A percentile compares a stretch with the other conserved stretches of the same genome.
Evolutionary conservation across 2,113 vertebrate species (phyloP).

Genomic region (Struthio camelus): DNA sequence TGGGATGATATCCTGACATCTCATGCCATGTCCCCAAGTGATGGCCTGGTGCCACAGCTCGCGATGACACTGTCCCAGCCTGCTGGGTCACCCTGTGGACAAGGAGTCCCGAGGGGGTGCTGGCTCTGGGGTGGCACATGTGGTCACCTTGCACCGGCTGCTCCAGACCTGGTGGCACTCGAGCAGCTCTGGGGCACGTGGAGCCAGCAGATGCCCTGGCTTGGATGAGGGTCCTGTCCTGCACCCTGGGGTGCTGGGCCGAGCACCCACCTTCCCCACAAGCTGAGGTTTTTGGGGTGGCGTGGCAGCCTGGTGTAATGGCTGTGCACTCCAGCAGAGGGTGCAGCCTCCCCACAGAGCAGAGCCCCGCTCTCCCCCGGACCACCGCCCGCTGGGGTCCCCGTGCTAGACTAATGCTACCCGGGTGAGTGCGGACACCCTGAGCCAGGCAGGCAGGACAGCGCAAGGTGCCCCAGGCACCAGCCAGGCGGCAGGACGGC

Average conservation of each 20-base stretch:
- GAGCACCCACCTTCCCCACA: background rate
- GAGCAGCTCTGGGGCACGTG: rapidly evolving
- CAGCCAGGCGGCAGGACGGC: no score
- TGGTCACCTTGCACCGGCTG: rapidly evolving
- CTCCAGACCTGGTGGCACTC: background rate
- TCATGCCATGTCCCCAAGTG: background rate
- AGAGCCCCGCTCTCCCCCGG: rapidly evolving
- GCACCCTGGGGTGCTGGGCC: background rate
- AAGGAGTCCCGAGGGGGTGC: rapidly evolving
- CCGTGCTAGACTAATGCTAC: no score
- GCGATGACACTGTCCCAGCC: background rate
- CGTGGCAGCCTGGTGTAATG: background rate
- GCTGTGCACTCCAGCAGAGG: background rate
- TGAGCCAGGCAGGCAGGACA: background rate
- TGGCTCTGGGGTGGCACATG: rapidly evolving
- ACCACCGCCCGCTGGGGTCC: no score
- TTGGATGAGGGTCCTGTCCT: background rate
- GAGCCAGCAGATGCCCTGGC: background rate
- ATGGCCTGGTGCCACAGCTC: rapidly evolving
- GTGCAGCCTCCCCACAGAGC: background rate
- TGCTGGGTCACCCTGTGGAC: background rate
- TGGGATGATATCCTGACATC: background rate
- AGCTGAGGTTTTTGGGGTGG: background rate
- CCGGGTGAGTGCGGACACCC: background rate
- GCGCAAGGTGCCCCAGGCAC: background rate